A percentile compares a stretch with the other conserved stretches of the same genome.
phyloP scores from a whole-genome alignment of 2,113 vertebrate genomes.

The Nipponia nippon region DNA sequence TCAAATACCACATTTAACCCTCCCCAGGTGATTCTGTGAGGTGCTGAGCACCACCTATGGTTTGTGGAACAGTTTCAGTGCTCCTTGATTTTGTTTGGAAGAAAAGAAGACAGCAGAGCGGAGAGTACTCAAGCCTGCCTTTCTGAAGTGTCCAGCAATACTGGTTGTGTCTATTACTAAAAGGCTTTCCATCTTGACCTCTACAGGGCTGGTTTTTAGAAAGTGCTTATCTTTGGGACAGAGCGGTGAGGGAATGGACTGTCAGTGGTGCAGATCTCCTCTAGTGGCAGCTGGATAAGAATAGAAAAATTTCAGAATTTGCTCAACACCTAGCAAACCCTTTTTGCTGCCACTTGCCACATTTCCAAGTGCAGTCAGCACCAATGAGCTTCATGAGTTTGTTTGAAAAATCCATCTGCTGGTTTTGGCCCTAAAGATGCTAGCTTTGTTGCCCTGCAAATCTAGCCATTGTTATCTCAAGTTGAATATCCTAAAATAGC shows the following conservation, averaged over 20 bases:
- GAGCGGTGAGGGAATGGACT: neutral
- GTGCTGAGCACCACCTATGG: neutral
- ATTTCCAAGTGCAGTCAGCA: neutral
- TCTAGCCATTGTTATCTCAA: neutral
- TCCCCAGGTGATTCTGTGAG: neutral
- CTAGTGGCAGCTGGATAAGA: neutral
- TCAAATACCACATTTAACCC: neutral
- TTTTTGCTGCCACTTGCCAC: neutral
- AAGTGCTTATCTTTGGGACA: neutral
- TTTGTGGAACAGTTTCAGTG: neutral
- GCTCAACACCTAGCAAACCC: neutral
- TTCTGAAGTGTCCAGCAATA: neutral
- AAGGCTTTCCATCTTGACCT: neutral
- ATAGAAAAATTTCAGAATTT: neutral
- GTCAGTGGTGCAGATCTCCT: neutral
- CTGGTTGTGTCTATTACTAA: neutral
- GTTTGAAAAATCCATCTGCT: slow-evolving; percentile 47
- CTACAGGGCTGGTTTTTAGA: neutral
- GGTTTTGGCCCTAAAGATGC: slow-evolving; percentile 2
- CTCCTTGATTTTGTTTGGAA: neutral
- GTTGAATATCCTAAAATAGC: neutral
- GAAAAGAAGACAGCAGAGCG: neutral
- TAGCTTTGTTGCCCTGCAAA: slow-evolving; percentile 28
- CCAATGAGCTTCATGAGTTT: neutral
- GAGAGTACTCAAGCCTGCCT: neutral